A percentile compares a stretch with the other conserved stretches of the same genome.
These are phyloP conservation scores for Serranus cabrilla DNA, from an alignment of 2,797 vertebrate genomes.

Conservation along the genomic window DNA sequence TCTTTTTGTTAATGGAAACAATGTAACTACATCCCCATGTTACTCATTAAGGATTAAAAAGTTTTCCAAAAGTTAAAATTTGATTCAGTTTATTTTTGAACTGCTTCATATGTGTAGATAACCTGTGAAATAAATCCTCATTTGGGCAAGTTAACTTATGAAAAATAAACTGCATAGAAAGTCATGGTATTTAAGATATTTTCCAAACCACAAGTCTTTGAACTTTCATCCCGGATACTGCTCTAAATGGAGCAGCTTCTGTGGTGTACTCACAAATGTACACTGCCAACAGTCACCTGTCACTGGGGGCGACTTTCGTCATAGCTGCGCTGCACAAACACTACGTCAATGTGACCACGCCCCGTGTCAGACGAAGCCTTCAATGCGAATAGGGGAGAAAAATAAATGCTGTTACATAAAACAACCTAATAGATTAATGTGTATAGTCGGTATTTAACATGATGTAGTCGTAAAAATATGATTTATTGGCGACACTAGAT, in stretches of 20 bases:
- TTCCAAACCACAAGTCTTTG: neutral
- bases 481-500: accelerated
- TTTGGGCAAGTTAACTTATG: neutral
- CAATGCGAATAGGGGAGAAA: neutral
- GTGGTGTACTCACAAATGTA: no score
- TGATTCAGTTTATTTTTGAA: neutral
- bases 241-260: neutral
- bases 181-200: neutral
- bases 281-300: constrained; percentile 60
- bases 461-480: accelerated
- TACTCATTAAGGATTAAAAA: constrained; percentile 41
- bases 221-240: neutral
- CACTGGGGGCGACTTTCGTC: constrained; percentile 62
- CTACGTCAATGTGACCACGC: constrained; percentile 67
- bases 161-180: neutral
- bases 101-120: neutral
- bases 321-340: constrained; percentile 61
- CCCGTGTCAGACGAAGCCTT: neutral
- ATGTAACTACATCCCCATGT: constrained; percentile 15
- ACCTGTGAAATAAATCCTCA: neutral
- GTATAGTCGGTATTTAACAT: accelerated
- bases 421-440: accelerated
- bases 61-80: constrained; percentile 40
- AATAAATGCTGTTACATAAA: neutral
- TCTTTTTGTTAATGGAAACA: constrained; percentile 24